Percentiles rank a stretch among this genome's conserved stretches.
Conservation (phyloP, 2,113 vertebrate species). For the Cheilinus undulatus region DNA sequence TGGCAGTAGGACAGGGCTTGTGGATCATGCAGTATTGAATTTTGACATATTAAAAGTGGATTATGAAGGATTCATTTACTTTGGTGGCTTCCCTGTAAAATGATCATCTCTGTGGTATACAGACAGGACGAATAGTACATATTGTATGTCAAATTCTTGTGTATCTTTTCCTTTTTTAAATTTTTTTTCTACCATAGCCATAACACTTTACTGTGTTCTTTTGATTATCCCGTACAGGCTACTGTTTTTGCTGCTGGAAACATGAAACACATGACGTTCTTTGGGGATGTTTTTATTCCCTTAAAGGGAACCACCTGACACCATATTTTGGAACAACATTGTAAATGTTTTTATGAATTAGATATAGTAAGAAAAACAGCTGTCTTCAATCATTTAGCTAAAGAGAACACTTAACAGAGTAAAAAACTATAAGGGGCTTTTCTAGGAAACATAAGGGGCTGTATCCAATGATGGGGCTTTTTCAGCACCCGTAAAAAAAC, state of each 20-base stretch:
- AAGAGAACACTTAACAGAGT: neutral
- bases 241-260: conserved; percentile 49
- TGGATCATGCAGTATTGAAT: conserved; percentile 6
- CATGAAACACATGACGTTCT: conserved; percentile 39
- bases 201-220: conserved; percentile 21
- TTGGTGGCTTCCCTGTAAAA: conserved; percentile 5
- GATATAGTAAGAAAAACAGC: neutral
- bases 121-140: neutral
- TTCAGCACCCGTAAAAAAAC: no score
- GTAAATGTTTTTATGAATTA: conserved; percentile 36
- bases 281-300: neutral
- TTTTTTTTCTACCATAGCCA: conserved; percentile 4
- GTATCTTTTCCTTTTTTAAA: conserved; percentile 7
- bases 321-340: conserved; percentile 19
- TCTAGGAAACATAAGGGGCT: no score
- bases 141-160: conserved; percentile 4
- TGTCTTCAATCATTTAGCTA: neutral
- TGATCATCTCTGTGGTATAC: neutral
- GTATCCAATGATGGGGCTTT: no score
- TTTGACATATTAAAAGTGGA: conserved; percentile 20
- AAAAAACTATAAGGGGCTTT: no score
- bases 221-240: conserved; percentile 15
- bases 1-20: neutral
- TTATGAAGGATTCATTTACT: conserved; percentile 11
- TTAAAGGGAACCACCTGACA: conserved; percentile 14